phyloP scores from a whole-genome alignment of 2,888 invertebrate genomes.

The Neoaliturus tenellus region DNA sequence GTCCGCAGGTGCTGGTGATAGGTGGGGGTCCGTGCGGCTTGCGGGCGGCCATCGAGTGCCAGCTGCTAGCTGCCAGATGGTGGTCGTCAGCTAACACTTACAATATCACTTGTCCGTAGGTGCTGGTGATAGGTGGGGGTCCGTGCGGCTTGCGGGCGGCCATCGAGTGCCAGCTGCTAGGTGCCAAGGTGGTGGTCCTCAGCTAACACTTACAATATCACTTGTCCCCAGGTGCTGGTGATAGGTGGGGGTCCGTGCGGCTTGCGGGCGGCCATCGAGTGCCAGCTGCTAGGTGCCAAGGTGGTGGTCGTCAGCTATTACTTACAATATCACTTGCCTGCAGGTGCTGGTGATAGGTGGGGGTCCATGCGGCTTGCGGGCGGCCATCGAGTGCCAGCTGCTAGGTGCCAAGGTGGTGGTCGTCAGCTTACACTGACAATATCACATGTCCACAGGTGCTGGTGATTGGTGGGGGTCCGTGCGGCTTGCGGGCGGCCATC shows the following conservation, averaged over 20 bases:
- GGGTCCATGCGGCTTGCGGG: constrained; percentile 96
- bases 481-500: constrained; percentile 95
- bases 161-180: constrained; percentile 96
- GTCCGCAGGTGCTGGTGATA: constrained; percentile 85
- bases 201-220: too few relatives aligned
- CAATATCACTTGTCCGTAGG: constrained; percentile 73
- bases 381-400: constrained; percentile 97
- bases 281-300: constrained; percentile 96
- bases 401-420: constrained; percentile 97
- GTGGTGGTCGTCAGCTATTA: constrained; percentile 96
- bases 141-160: constrained; percentile 97
- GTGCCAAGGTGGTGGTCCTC: constrained; percentile 97
- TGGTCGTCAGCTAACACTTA: too few relatives aligned
- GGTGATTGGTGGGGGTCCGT: constrained; percentile 97
- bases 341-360: constrained; percentile 93
- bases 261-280: constrained; percentile 95
- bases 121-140: constrained; percentile 95
- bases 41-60: constrained; percentile 96
- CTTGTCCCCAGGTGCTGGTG: constrained; percentile 80
- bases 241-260: constrained; percentile 99
- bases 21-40: constrained; percentile 98
- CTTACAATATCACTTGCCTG: too few relatives aligned
- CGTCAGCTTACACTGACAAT: too few relatives aligned
- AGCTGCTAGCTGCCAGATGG: constrained; percentile 96
- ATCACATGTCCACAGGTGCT: constrained; percentile 79